Base-by-base conservation (phyloP, 2,797 vertebrate genomes). In the Spea hammondii region DNA sequence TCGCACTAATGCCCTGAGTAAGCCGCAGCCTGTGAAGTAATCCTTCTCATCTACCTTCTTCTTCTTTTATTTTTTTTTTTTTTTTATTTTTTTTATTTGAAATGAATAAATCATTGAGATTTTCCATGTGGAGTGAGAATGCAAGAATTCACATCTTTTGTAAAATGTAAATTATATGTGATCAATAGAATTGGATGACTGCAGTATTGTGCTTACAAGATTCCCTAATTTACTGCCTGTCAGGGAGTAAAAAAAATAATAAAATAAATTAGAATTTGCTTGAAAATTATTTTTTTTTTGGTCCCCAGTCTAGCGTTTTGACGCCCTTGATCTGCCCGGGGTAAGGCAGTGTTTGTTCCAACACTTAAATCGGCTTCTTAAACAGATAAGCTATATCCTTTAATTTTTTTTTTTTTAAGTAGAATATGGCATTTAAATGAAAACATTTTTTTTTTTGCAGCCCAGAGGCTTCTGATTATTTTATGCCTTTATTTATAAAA, bases 21-120 rank as follows among this genome's bases (percentile, higher is more conserved):
- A 93, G 92, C 90, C 88, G 85, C 92, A 90, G 93, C 92, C 94
- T 98, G 93, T 96, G 96, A 98, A 98, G 95, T 96, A 92, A 92
- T 94, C 92, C 94, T 93, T 97, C 95, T 98, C 94, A 97, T 98
- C 96, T 96, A 97, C 94, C 95, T 96, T 95, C 92, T 93, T 93
- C 94, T 96, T 97, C 96, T 95, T 94, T 93, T 93, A 94, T 96
- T 97, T 96, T 95, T 94, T 96, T 96, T 94, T 93, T 17, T 17
- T 93, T 93, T 94, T 93, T 17, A 1, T 93, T 93, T 94, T 96
- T 97, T 96, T 96, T 94, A 96, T 97, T 94, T 94, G 89, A 95
- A 96, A 98, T 99, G 96, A 99, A 99, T 98, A 99, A 99, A 98
- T 98, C 97, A 98, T 97, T 93, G 93, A 92, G 92, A 93, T 92